Evolutionary conservation across 2,797 vertebrate genomes (phyloP), one percentile per base, ranked within the genome.

Genomic region (Sebastes iracundus): DNA sequence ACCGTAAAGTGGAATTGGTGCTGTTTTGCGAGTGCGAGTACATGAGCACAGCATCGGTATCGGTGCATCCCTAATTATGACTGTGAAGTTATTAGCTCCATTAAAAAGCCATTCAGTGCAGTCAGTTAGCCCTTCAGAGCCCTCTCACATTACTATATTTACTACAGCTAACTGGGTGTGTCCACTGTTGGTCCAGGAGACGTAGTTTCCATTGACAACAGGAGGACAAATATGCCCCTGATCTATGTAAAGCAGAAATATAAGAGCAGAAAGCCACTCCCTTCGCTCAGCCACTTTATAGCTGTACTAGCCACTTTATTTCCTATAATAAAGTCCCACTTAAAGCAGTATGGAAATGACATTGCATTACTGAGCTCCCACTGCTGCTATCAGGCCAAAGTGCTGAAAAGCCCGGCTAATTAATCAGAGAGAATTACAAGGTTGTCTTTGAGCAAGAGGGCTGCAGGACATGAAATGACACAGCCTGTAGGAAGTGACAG

Each of bases 281-380:
- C 23, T 61, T 86, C 69, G 72, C 66, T 59, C 80, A 70, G 79
- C 55, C 81, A 79, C 84, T 93, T 88, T 80, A 88, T 72, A 75
- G 80, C 76, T 67, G 55, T 27, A 82, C 75, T 72, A 80, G 62
- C 59, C 82, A 86, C 86, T 94, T 94, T 90, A 94, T 91, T 81
- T 77, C 77, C 81, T 80, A 81, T 92, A 92, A 93, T 93, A 92
- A 92, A 94, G 84, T 87, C 67, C 81, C 90, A 92, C 84, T 92
- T 92, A 90, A 90, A 92, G 87, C 80, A 88, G 90, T 87, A 90
- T 89, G 88, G 86, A 93, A 92, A 93, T 92, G 77, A 90, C 87
- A 88, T 88, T 85, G 83, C 86, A 93, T 92, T 88, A 88, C 82
- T 74, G 60, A 85, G 84, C 87, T 91, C 80, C 87, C 83, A 83